These are phyloP conservation scores for Pantherophis vulpinus DNA, from an alignment of 2,797 vertebrate genomes.

Conservation along the genomic window DNA sequence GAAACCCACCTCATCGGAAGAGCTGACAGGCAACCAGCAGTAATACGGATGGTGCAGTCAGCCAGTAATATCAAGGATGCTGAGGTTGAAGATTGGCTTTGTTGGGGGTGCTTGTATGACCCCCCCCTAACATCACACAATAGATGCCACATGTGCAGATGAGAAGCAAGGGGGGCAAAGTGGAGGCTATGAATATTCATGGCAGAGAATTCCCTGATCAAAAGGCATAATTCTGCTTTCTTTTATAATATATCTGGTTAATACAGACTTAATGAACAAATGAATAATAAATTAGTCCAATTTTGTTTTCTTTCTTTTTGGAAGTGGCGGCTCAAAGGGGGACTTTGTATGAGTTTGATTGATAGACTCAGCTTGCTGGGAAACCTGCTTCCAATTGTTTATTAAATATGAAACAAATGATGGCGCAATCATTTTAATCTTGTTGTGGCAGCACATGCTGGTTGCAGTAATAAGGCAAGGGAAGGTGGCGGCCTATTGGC, in stretches of 20 bases:
- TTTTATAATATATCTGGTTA: slow-evolving; percentile 66
- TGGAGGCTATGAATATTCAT: slow-evolving; percentile 58
- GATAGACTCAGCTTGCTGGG: slow-evolving; percentile 60
- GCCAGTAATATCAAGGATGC: slow-evolving; percentile 17
- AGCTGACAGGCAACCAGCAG: not conserved
- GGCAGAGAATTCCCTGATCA: slow-evolving; percentile 52
- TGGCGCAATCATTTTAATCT: slow-evolving; percentile 59
- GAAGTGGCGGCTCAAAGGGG: slow-evolving; percentile 36
- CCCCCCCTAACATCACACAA: slow-evolving; percentile 3
- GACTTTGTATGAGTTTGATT: slow-evolving; percentile 54
- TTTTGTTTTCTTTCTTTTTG: slow-evolving; percentile 69
- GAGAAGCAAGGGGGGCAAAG: slow-evolving; percentile 1
- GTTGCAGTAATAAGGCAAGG: slow-evolving; percentile 9
- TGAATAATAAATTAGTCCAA: slow-evolving; percentile 72
- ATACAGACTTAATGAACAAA: slow-evolving; percentile 67
- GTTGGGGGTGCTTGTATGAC: slow-evolving; percentile 21
- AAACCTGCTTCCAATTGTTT: slow-evolving; percentile 60
- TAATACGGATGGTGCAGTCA: not conserved
- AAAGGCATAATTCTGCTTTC: slow-evolving; percentile 64
- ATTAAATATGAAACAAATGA: slow-evolving; percentile 67
- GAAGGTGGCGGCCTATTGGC: slow-evolving; percentile 11
- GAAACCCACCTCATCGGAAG: not conserved
- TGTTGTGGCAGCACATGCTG: slow-evolving; percentile 4
- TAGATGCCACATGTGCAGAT: slow-evolving; percentile 22
- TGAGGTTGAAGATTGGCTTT: slow-evolving; percentile 2